phyloP scores from a whole-genome alignment of 2,113 vertebrate genomes.

The Electrona antarctica region DNA sequence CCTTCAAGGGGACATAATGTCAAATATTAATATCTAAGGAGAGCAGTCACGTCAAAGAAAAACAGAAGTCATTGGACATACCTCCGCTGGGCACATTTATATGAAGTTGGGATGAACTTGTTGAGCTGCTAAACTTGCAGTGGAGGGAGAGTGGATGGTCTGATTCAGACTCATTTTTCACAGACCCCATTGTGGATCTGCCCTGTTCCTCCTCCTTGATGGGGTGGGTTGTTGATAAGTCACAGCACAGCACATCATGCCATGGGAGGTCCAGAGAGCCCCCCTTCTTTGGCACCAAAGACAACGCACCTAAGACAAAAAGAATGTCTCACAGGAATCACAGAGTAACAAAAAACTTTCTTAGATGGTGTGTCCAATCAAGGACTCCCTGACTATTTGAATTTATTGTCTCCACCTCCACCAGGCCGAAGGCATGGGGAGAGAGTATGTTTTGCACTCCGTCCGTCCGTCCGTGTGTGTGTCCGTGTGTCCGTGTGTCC shows the following conservation, averaged over 20 bases:
- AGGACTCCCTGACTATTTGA: background rate
- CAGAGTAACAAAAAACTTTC: background rate
- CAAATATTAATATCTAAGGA: too few species aligned
- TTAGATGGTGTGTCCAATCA: too few species aligned
- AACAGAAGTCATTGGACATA: conserved; percentile 20
- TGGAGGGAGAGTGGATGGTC: conserved; percentile 12
- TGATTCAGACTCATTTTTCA: conserved; percentile 35
- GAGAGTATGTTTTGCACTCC: too few species aligned
- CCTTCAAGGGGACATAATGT: too few species aligned
- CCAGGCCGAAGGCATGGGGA: too few species aligned
- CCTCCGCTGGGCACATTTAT: conserved; percentile 14
- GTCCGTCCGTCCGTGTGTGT: too few species aligned
- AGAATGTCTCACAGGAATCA: background rate
- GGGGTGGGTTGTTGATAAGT: conserved; percentile 41
- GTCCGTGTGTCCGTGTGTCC: too few species aligned
- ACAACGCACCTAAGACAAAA: conserved; percentile 20
- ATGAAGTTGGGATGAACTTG: background rate
- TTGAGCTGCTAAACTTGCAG: conserved; percentile 51
- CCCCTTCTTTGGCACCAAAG: conserved; percentile 25
- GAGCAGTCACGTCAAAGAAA: background rate
- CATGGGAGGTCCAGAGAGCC: conserved; percentile 59
- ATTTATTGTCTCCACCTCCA: too few species aligned
- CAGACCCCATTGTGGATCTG: background rate
- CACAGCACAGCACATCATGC: conserved; percentile 76
- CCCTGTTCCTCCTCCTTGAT: background rate